Conservation (phyloP, 1,140 invertebrate species). For the Zelostemma sp. region DNA sequence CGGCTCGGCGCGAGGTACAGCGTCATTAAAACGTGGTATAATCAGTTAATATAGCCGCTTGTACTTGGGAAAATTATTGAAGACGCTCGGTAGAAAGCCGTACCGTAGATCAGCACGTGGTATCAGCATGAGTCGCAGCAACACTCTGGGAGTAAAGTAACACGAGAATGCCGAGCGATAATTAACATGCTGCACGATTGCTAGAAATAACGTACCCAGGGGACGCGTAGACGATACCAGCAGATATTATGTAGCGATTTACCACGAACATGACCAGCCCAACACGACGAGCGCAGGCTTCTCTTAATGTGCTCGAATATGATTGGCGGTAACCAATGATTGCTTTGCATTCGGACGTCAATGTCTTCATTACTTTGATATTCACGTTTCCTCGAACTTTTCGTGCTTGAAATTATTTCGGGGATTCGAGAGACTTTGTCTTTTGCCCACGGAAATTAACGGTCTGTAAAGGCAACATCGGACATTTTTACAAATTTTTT, state of each 20-base stretch:
- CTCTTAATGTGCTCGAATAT: background rate
- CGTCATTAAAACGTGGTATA: slow-evolving; percentile 45
- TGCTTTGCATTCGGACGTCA: too few relatives aligned
- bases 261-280: slow-evolving; percentile 31
- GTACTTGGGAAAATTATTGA: slow-evolving; percentile 43
- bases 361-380: too few relatives aligned
- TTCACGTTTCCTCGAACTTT: too few relatives aligned
- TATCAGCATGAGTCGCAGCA: slow-evolving; percentile 28
- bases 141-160: slow-evolving; percentile 35
- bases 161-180: slow-evolving; percentile 35
- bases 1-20: slow-evolving; percentile 34
- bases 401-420: too few relatives aligned
- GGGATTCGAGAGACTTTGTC: too few relatives aligned
- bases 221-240: slow-evolving; percentile 25
- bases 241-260: slow-evolving; percentile 46
- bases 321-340: too few relatives aligned
- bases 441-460: too few relatives aligned
- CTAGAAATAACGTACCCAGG: slow-evolving; percentile 41
- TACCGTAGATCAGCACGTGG: slow-evolving; percentile 38
- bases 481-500: too few relatives aligned
- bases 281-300: slow-evolving; percentile 2
- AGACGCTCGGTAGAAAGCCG: slow-evolving; percentile 28
- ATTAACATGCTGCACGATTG: slow-evolving; percentile 48
- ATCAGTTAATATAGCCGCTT: slow-evolving; percentile 49
- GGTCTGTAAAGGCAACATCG: too few relatives aligned